Percentiles rank a stretch among this genome's conserved stretches.
phyloP scores from a whole-genome alignment of 2,113 vertebrate genomes.

The Balaenoptera acutorostrata region DNA sequence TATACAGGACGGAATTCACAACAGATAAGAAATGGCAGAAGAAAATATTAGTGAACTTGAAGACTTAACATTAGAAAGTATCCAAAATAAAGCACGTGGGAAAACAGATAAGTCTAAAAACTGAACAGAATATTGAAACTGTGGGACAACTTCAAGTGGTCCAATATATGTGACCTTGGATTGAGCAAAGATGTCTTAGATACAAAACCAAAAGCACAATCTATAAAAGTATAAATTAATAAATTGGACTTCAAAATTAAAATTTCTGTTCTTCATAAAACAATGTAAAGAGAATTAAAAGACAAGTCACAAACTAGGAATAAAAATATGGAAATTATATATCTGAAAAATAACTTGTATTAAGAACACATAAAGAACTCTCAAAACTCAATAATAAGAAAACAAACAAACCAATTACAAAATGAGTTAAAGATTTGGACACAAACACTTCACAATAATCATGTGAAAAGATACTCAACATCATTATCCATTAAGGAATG shows the following conservation, averaged over 20 bases:
- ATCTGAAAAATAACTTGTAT: not conserved
- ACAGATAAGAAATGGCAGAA: not conserved
- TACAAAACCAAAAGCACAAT: not conserved
- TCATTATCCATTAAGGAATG: not conserved
- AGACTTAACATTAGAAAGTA: not conserved
- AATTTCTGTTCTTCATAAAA: not conserved
- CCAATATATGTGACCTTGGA: not conserved
- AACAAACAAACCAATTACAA: too few species aligned
- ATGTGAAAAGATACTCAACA: not conserved
- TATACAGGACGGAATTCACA: not conserved
- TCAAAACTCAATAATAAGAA: too few species aligned
- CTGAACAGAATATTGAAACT: not conserved
- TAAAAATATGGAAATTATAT: not conserved
- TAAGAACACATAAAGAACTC: not conserved
- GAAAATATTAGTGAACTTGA: not conserved
- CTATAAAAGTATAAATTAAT: not conserved
- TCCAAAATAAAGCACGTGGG: not conserved
- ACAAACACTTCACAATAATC: not conserved
- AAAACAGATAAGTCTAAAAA: not conserved
- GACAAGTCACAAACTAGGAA: not conserved
- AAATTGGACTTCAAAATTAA: not conserved
- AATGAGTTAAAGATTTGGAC: too few species aligned
- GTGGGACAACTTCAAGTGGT: not conserved
- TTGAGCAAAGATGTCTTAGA: too few species aligned
- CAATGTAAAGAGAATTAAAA: not conserved